Base-by-base conservation (phyloP, 2,888 invertebrate species). In the Autographa pulchrina region DNA sequence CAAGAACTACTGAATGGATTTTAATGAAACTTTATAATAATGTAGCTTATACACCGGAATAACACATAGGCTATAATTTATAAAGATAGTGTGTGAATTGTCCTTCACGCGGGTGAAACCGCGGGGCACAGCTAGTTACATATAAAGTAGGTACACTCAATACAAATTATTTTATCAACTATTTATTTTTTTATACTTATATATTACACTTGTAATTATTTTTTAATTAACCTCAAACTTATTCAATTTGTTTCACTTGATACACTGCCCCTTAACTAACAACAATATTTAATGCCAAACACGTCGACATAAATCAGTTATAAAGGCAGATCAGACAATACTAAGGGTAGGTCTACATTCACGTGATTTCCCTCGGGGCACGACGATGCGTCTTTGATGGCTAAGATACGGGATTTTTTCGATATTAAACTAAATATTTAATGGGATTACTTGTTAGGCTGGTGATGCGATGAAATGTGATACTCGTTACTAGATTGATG, bases 321-420 rank as follows among this genome's bases (percentile, higher is more conserved):
- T 72, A 77, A 81, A 77, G 73, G 64, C 62, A 41, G 56, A 60
- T 32, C 75, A 81, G 67, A 75, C 78, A 81, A 66, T 54, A 70
- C 68, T 66, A 77, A 79, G 75, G 83, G 78, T 74, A 54, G 63
- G 56, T 78, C 62, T 56, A 79, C 80, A 80, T 74, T 77, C 74
- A 59, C 20, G 25, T 85, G 88, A 87, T 87, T 87, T 87, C 87
- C 88, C 87, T 6, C 4, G 79, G 67, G 86, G 77, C n/a, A n/a
- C 68, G 43, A 65, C 69, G 61, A 70, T 48, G 74, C 68, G 38
- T 54, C 75, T 75, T 68, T 75, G 73, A 83, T 79, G 66, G 69
- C 65, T 78, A 84, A 82, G 82, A 84, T 75, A 84, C 61, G 20
- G 48, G 65, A 63, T 58, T 73, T 70, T 79, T 81, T 81, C 72